phyloP scores from a whole-genome alignment of 1,140 invertebrate genomes.

The Drosophila malerkotliana region DNA sequence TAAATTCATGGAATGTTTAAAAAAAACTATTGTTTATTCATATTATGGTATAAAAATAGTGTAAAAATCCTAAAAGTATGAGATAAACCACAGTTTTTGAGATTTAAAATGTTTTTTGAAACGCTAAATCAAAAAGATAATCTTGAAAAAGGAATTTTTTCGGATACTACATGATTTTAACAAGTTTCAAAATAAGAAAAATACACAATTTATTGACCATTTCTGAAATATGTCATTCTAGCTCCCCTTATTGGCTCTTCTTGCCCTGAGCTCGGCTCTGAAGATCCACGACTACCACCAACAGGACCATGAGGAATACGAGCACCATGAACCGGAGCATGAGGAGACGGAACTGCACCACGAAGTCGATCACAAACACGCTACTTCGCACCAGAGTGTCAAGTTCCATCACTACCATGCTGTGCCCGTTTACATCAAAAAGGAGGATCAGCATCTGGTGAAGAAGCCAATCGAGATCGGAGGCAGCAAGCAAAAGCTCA shows the following conservation, averaged over 20 bases:
- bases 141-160: no score
- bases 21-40: no score
- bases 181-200: neutral
- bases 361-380: slow-evolving; percentile 86
- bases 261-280: slow-evolving; percentile 50
- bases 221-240: slow-evolving; percentile 16
- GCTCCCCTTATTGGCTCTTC: slow-evolving; percentile 62
- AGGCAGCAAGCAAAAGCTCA: slow-evolving; percentile 86
- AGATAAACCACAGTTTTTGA: no score
- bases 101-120: no score
- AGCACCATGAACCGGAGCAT: slow-evolving; percentile 81
- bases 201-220: neutral
- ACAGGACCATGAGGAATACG: slow-evolving; percentile 33
- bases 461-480: slow-evolving; percentile 87
- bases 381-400: slow-evolving; percentile 87
- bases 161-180: no score
- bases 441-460: slow-evolving; percentile 87
- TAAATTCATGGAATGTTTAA: no score
- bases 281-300: slow-evolving; percentile 75
- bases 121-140: no score
- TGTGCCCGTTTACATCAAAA: slow-evolving; percentile 87
- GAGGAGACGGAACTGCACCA: slow-evolving; percentile 86
- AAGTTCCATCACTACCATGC: slow-evolving; percentile 88
- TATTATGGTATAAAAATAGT: no score
- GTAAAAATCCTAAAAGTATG: no score